These are phyloP conservation scores for Lutjanus erythropterus DNA, from an alignment of 2,113 vertebrate species.

Conservation along the genomic window DNA sequence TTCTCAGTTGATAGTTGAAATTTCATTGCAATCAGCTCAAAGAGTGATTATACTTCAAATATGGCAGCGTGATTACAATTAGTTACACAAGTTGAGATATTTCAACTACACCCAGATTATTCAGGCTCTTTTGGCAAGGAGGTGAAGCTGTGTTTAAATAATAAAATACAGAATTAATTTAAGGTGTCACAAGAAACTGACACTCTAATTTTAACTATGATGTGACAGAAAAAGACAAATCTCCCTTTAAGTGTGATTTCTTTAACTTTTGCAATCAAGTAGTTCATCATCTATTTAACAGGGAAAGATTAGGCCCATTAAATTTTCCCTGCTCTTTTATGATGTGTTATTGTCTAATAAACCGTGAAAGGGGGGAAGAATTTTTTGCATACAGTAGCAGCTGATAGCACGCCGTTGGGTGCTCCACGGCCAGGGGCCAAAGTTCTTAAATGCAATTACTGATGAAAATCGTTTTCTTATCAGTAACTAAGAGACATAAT, in stretches of 20 bases:
- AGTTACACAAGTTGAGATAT: constrained; percentile 9
- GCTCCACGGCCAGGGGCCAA: constrained; percentile 75
- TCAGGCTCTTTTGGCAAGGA: constrained; percentile 7
- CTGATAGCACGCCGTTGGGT: constrained; percentile 65
- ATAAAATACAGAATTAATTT: constrained; percentile 19
- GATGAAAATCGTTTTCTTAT: constrained; percentile 80
- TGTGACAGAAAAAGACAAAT: constrained; percentile 6
- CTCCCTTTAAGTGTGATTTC: constrained; percentile 36
- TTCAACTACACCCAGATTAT: constrained; percentile 12
- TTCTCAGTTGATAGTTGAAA: constrained; percentile 23
- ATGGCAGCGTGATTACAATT: constrained; percentile 30
- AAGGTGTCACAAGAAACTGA: constrained; percentile 19
- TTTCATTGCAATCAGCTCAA: constrained; percentile 36
- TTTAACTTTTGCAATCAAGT: constrained; percentile 66
- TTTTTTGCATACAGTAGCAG: constrained; percentile 68
- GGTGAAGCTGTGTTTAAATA: constrained; percentile 20
- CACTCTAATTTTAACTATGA: constrained; percentile 9
- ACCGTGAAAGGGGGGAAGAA: constrained; percentile 61
- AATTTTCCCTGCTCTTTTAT: constrained; percentile 74
- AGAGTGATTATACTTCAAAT: constrained; percentile 35
- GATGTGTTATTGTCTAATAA: constrained; percentile 78
- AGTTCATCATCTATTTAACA: constrained; percentile 72
- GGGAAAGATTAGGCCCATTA: constrained; percentile 75
- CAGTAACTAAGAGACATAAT: constrained; percentile 63
- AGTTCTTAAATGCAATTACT: constrained; percentile 81